Percentiles rank a stretch among this genome's conserved stretches.
These are phyloP conservation scores for Sepiola atlantica DNA, from an alignment of 2,888 invertebrate genomes.

Conservation along the genomic window DNA sequence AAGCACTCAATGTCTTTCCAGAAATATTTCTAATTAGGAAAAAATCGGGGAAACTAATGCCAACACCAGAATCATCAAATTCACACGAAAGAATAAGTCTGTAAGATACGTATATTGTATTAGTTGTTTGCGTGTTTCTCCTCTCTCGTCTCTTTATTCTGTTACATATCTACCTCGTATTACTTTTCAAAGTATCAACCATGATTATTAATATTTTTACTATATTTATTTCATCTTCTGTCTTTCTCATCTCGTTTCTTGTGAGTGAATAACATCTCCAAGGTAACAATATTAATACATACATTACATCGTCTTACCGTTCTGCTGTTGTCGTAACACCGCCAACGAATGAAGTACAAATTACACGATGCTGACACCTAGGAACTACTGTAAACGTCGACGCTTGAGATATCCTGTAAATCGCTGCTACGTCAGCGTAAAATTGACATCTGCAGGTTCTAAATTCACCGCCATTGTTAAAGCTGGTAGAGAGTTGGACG, in stretches of 20 bases:
- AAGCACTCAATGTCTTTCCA: too few species aligned
- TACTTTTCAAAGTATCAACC: too few species aligned
- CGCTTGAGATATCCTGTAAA: neutral
- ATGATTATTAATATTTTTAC: too few species aligned
- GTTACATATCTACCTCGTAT: too few species aligned
- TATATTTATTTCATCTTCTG: neutral
- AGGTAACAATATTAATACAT: neutral
- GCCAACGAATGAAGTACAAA: neutral
- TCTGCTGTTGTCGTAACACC: neutral
- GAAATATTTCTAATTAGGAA: too few species aligned
- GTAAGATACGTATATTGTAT: too few species aligned
- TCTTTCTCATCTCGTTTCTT: neutral
- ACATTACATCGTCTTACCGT: neutral
- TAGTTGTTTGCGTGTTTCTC: too few species aligned
- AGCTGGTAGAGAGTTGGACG: neutral
- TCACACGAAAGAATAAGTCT: too few species aligned
- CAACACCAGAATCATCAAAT: too few species aligned
- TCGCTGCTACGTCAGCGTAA: neutral
- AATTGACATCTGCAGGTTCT: neutral
- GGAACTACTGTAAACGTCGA: neutral
- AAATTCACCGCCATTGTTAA: neutral
- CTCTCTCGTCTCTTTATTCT: too few species aligned
- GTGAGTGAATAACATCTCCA: neutral
- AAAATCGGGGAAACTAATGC: too few species aligned
- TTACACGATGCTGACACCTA: neutral